A percentile compares a stretch with the other conserved stretches of the same genome.
Evolutionary conservation across 2,113 vertebrate species (phyloP).

Genomic region (Gallinago jamesoni): DNA sequence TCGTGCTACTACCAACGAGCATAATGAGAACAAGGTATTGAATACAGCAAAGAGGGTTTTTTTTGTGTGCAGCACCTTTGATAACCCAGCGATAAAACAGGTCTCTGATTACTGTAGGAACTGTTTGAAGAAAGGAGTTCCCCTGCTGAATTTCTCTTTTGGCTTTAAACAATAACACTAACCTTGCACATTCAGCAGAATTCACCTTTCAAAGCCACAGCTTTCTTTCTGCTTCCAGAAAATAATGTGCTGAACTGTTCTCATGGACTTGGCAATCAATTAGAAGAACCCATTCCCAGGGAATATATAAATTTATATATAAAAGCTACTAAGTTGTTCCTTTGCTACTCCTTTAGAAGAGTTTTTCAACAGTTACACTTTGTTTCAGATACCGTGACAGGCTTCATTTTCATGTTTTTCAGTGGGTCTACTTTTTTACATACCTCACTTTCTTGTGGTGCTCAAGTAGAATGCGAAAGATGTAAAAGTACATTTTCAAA

Average conservation of each 20-base stretch:
- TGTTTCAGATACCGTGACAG: not conserved
- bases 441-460: not conserved
- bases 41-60: not conserved
- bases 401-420: not conserved
- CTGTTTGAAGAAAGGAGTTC: constrained; percentile 3
- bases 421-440: not conserved
- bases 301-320: not conserved
- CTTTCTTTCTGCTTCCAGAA: not conserved
- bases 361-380: not conserved
- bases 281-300: not conserved
- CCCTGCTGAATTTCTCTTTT: not conserved
- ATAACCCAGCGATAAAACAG: not conserved
- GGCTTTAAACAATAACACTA: not conserved
- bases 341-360: not conserved
- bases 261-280: not conserved
- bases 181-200: constrained; percentile 1
- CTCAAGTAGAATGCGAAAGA: not conserved
- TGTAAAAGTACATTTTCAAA: not conserved
- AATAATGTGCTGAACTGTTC: not conserved
- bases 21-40: constrained; percentile 9
- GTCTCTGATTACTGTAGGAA: not conserved
- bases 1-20: not conserved
- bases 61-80: not conserved
- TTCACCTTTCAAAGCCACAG: not conserved
- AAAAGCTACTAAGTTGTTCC: not conserved